phyloP scores from a whole-genome alignment of 1,140 invertebrate species.

The Octopus bimaculoides region DNA sequence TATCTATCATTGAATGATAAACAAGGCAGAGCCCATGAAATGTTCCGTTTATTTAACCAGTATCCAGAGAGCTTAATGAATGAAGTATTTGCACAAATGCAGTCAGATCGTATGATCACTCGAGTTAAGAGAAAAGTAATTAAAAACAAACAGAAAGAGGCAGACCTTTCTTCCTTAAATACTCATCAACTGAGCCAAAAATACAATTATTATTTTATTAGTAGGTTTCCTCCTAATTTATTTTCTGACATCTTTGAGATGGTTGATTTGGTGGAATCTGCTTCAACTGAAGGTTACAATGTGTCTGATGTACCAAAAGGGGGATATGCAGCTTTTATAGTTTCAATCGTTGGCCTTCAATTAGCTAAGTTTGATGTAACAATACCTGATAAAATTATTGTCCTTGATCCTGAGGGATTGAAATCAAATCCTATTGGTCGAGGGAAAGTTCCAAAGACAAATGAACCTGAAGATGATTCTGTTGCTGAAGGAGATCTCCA shows the following conservation, averaged over 20 bases:
- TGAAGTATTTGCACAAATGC: constrained; percentile 24
- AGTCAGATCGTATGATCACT: constrained; percentile 27
- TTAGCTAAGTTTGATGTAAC: background rate
- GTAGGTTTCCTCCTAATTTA: background rate
- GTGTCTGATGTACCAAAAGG: background rate
- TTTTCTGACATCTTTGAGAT: constrained; percentile 7
- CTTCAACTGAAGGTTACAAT: background rate
- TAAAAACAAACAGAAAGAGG: background rate
- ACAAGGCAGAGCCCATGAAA: constrained; percentile 34
- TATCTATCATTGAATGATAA: constrained; percentile 36
- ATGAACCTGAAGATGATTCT: background rate
- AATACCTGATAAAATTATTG: constrained; percentile 2
- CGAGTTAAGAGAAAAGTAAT: constrained; percentile 18
- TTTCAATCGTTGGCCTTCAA: background rate
- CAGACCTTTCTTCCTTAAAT: background rate
- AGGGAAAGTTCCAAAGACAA: background rate
- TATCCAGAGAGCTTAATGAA: constrained; percentile 30
- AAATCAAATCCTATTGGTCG: constrained; percentile 7
- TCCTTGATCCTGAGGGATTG: background rate
- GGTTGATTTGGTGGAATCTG: background rate
- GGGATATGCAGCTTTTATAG: constrained; percentile 4
- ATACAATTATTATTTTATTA: background rate
- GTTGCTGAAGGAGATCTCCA: background rate
- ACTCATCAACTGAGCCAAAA: constrained; percentile 1
- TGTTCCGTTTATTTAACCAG: constrained; percentile 35